Evolutionary conservation across 2,888 invertebrate genomes (phyloP).

Genomic region (Melinaea marsaeus): DNA sequence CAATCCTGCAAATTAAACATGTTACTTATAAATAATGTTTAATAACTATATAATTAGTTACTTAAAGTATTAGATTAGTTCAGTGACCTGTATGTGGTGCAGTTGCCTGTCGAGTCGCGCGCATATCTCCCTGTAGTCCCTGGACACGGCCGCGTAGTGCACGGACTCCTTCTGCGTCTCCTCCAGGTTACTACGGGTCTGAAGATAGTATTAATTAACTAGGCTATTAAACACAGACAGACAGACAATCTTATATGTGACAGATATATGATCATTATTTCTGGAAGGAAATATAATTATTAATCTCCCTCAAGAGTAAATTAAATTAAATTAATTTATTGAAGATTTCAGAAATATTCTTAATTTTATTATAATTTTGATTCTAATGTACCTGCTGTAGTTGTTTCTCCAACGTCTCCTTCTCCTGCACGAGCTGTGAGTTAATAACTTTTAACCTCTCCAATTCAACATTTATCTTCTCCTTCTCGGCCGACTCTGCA

Average conservation of each 20-base stretch:
- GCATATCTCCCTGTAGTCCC: constrained; percentile 95
- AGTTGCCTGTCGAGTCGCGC: constrained; percentile 91
- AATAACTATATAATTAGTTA: neutral
- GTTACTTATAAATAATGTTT: neutral
- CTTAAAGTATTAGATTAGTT: neutral
- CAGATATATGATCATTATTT: too few relatives aligned
- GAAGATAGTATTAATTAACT: constrained; percentile 34
- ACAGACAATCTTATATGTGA: too few relatives aligned
- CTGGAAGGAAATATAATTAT: neutral
- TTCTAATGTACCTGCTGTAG: constrained; percentile 50
- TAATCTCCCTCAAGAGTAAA: too few relatives aligned
- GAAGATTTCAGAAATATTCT: neutral
- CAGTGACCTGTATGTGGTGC: constrained; percentile 65
- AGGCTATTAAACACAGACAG: constrained; percentile 34
- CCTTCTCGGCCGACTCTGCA: constrained; percentile 76
- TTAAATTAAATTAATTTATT: neutral
- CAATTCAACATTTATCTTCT: constrained; percentile 81
- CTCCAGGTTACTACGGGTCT: constrained; percentile 86
- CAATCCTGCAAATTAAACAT: constrained; percentile 49
- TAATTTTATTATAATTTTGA: neutral
- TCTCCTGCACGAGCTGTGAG: constrained; percentile 65
- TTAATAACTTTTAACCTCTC: constrained; percentile 68
- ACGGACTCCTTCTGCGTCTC: constrained; percentile 84
- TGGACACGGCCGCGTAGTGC: constrained; percentile 88
- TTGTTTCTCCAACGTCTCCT: constrained; percentile 59